These are phyloP conservation scores for Pseudomyrmex dendroicus DNA, from an alignment of 1,140 invertebrate genomes.

Conservation along the genomic window DNA sequence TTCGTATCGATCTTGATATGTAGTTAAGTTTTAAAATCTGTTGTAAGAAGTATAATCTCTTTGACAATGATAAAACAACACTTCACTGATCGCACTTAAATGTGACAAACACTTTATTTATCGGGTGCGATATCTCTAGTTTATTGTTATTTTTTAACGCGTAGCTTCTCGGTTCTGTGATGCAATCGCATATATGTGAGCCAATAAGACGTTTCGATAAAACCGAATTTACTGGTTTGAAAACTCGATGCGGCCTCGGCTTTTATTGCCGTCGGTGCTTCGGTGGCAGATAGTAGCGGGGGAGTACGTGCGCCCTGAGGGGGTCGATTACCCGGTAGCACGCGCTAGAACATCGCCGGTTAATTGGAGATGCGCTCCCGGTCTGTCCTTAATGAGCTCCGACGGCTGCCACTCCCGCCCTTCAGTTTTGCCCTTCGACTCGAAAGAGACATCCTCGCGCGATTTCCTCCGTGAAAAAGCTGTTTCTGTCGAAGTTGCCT, in stretches of 20 bases:
- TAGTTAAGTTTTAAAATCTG: too few species aligned
- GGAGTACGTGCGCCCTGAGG: constrained; percentile 57
- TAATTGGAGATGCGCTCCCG: constrained; percentile 57
- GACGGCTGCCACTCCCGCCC: constrained; percentile 28
- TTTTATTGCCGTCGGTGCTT: constrained; percentile 58
- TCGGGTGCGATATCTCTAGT: background rate
- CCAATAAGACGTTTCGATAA: constrained; percentile 62
- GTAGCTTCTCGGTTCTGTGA: background rate
- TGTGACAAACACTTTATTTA: background rate
- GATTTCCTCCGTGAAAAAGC: constrained; percentile 53
- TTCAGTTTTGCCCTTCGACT: constrained; percentile 11
- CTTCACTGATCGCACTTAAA: too few species aligned
- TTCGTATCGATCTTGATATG: too few species aligned
- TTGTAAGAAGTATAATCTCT: too few species aligned
- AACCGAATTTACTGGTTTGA: constrained; percentile 60
- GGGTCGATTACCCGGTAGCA: constrained; percentile 60
- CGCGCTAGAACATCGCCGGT: constrained; percentile 58
- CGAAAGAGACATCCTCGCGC: constrained; percentile 33
- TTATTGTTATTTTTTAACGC: background rate
- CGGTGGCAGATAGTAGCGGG: constrained; percentile 48
- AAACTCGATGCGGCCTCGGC: constrained; percentile 56
- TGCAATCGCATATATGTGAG: constrained; percentile 49
- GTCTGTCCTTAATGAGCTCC: constrained; percentile 56
- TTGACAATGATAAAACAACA: too few species aligned
- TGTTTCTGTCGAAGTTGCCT: constrained; percentile 4